Percentiles rank a stretch among this genome's conserved stretches.
Conservation (phyloP, 64 coral and sea anemone genomes). For the Trachythela sp. region DNA sequence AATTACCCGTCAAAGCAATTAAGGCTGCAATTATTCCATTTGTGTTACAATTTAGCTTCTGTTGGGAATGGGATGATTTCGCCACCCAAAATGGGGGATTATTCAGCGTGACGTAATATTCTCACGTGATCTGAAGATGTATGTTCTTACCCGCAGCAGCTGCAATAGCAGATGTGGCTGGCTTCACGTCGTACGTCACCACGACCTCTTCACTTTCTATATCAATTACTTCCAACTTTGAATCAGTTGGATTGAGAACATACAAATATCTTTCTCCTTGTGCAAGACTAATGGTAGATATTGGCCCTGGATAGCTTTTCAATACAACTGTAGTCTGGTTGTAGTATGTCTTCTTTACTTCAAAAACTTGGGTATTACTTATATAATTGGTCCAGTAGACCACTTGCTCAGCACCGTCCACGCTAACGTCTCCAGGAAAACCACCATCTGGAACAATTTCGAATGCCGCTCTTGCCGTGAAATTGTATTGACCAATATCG, state of each 20-base stretch:
- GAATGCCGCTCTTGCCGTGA: background rate
- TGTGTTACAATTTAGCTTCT: too few relatives aligned
- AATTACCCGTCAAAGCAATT: too few relatives aligned
- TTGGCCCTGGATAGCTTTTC: background rate
- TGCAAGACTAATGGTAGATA: background rate
- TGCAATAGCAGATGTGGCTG: background rate
- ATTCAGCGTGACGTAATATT: too few relatives aligned
- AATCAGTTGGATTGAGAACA: background rate
- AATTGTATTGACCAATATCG: background rate
- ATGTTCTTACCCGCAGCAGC: background rate
- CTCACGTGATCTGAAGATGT: background rate
- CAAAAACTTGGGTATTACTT: background rate
- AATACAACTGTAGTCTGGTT: background rate
- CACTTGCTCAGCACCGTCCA: background rate
- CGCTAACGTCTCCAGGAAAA: background rate
- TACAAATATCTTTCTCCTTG: background rate
- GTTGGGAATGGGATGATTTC: too few relatives aligned
- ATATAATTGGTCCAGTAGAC: background rate
- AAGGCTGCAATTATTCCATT: too few relatives aligned
- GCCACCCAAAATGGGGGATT: too few relatives aligned
- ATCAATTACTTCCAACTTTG: background rate
- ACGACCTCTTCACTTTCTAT: background rate
- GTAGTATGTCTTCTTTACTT: background rate
- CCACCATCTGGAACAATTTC: background rate
- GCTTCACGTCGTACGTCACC: background rate